These are phyloP conservation scores for Nymphalis urticae DNA, from an alignment of 2,888 invertebrate genomes.

Conservation along the genomic window DNA sequence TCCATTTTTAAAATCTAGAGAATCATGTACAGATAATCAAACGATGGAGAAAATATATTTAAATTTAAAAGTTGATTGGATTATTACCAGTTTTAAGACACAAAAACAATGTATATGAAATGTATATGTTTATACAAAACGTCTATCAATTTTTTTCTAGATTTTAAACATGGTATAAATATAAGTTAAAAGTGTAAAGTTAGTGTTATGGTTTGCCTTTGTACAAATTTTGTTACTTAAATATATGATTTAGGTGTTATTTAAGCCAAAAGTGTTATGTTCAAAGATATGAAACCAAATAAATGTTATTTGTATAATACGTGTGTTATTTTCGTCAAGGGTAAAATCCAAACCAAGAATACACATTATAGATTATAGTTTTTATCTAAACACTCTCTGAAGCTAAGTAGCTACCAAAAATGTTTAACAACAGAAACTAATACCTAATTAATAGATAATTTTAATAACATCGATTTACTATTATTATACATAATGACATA, in stretches of 20 bases:
- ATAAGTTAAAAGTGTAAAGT: conserved; percentile 22
- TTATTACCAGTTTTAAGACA: too few relatives aligned
- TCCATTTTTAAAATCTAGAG: conserved; percentile 6
- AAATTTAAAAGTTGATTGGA: too few relatives aligned
- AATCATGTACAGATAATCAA: neutral
- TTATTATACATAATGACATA: too few relatives aligned
- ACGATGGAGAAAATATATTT: neutral
- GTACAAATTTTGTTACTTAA: conserved; percentile 33
- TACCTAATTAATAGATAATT: too few relatives aligned
- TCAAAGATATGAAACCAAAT: conserved; percentile 35
- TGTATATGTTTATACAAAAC: too few relatives aligned
- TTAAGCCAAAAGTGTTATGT: conserved; percentile 40
- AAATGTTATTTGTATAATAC: conserved; percentile 41
- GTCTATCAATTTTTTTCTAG: conserved; percentile 8
- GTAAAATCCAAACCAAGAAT: neutral
- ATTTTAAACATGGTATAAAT: conserved; percentile 14
- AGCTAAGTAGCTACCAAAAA: too few relatives aligned
- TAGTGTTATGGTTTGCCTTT: conserved; percentile 36
- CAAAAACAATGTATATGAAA: too few relatives aligned
- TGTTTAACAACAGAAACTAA: too few relatives aligned
- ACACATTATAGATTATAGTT: neutral
- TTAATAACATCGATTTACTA: too few relatives aligned
- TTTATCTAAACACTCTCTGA: neutral
- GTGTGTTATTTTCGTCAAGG: conserved; percentile 13
- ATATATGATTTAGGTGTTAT: conserved; percentile 32